Conservation (phyloP, 1,140 invertebrate species). For the Aphaenogaster floridana region DNA sequence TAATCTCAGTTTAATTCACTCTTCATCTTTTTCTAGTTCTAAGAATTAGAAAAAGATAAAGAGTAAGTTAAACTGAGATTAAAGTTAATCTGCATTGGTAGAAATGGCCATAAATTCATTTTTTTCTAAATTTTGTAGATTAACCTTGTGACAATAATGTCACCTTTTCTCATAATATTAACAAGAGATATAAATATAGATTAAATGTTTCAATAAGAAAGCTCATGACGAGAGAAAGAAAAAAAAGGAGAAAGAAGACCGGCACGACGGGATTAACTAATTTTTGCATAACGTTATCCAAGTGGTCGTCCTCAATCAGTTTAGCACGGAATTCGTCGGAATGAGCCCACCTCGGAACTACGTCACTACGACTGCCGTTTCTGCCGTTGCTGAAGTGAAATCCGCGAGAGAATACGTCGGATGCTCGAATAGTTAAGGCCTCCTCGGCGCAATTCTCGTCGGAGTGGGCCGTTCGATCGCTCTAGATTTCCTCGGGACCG, state of each 20-base stretch:
- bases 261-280: neutral
- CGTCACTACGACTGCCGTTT: conserved; percentile 34
- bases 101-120: neutral
- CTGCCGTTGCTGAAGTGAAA: conserved; percentile 33
- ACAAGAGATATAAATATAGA: neutral
- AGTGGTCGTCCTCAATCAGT: neutral
- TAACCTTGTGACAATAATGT: neutral
- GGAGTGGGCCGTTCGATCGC: conserved; percentile 36
- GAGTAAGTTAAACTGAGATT: no score
- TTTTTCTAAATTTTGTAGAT: neutral
- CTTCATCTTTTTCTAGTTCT: no score
- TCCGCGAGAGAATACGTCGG: conserved; percentile 47
- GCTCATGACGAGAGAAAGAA: neutral
- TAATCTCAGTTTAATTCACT: no score
- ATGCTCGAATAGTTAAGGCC: conserved; percentile 24
- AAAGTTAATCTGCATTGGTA: no score
- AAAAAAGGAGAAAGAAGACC: neutral
- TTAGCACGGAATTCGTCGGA: conserved; percentile 26
- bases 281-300: conserved; percentile 21
- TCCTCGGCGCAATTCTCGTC: conserved; percentile 21
- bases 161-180: neutral
- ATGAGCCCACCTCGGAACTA: conserved; percentile 34
- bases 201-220: neutral
- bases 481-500: conserved; percentile 49
- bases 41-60: no score